Base-by-base conservation (phyloP, 2,113 vertebrate species). In the Piprites chloris region DNA sequence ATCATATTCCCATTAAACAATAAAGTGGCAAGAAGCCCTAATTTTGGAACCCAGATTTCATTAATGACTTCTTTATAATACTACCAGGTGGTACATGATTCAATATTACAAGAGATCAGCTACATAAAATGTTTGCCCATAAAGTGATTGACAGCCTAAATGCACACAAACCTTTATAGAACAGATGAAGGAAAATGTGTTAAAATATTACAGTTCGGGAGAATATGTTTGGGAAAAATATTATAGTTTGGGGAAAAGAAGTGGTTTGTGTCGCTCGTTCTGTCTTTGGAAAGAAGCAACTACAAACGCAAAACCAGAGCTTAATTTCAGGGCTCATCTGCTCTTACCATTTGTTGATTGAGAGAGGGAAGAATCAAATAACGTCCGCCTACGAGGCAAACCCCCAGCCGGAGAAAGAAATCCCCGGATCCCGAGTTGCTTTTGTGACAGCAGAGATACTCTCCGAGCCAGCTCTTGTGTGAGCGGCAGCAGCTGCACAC, bases 261-360 rank as follows among this genome's bases (percentile, higher is more conserved):
- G 59, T 30, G 37, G 19, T 78, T 62, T 24, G 23, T 24, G 20
- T 37, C 0, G 0, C 27, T 82, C 0, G 0, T 39, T 50, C 28
- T 39, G 2, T 19, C 55, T 68, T 62, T 26, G 21, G 37, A 50
- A 78, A 79, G 66, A 76, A 77, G 55, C 24, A 71, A 41, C 50
- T 9, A 11, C 62, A 52, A 69, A 62, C 3, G 18, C 22, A 67
- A 41, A 73, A 14, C 14, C 11, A 10, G n/a, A 56, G 17, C 52
- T 47, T 27, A n/a, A 68, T 86, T 85, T 81, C 73, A 47, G 71
- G 28, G 52, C 82, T 88, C 59, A 52, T 41, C 65, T 49, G 27
- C 68, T 92, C 87, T 74, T 90, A 81, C 63, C 69, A 77, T 77
- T 84, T 52, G 49, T 23, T 65, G 75, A 26, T 18, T 41, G 61